Conservation (phyloP, 2,888 invertebrate genomes). For the Galerucella calmariensis region DNA sequence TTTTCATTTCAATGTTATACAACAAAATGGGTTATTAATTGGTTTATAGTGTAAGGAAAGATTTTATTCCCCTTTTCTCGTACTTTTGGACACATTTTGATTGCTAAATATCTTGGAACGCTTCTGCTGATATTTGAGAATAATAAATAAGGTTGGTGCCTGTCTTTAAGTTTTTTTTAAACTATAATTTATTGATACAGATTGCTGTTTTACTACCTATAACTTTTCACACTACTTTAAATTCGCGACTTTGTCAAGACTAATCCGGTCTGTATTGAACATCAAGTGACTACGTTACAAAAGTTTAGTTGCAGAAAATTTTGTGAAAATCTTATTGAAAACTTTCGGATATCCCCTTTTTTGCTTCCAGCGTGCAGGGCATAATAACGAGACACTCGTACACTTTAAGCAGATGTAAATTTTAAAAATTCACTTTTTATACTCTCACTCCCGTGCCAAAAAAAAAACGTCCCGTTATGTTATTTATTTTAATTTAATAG, state of each 20-base stretch:
- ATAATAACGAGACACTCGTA: constrained; percentile 28
- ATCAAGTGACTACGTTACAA: constrained; percentile 29
- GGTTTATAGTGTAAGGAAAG: too few species aligned
- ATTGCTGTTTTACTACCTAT: not conserved
- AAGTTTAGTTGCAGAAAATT: constrained; percentile 31
- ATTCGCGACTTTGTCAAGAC: not conserved
- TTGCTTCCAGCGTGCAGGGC: constrained; percentile 33
- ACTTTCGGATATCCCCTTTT: constrained; percentile 36
- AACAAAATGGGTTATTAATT: too few species aligned
- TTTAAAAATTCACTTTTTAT: constrained; percentile 17
- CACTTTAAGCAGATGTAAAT: constrained; percentile 27
- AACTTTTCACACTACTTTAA: not conserved
- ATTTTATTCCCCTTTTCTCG: too few species aligned
- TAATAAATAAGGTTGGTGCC: too few species aligned
- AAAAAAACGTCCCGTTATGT: not conserved
- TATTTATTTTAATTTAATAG: not conserved
- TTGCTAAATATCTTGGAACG: too few species aligned
- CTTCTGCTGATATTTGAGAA: too few species aligned
- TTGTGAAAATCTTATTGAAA: constrained; percentile 36
- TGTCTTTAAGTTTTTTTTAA: too few species aligned
- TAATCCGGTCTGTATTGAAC: constrained; percentile 32
- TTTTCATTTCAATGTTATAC: too few species aligned
- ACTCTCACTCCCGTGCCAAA: not conserved
- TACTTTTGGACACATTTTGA: too few species aligned
- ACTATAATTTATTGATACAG: too few species aligned